phyloP scores from a whole-genome alignment of 2,888 invertebrate genomes.

The Caenorhabditis auriculariae region DNA sequence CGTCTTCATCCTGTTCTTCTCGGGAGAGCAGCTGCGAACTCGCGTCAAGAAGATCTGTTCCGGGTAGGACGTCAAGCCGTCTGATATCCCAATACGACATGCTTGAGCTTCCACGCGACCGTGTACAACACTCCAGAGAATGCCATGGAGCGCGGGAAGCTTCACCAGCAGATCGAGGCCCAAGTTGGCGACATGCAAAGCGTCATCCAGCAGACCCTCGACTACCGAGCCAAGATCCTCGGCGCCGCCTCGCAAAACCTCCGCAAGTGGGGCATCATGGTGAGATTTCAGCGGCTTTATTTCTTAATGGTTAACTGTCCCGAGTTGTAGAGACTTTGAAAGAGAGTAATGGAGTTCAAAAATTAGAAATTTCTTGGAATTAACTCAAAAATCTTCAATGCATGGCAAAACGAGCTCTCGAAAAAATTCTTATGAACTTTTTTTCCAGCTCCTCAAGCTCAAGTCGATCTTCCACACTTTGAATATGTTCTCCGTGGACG shows the following conservation, averaged over 20 bases:
- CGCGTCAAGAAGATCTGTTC: conserved; percentile 97
- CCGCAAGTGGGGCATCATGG: conserved; percentile 93
- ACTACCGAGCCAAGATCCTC: conserved; percentile 92
- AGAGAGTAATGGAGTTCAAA: too few relatives aligned
- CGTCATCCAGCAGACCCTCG: conserved; percentile 91
- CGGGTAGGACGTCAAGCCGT: conserved; percentile 69
- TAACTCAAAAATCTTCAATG: neutral
- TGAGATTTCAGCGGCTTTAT: conserved; percentile 4
- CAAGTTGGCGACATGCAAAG: conserved; percentile 91
- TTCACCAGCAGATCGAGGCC: conserved; percentile 90
- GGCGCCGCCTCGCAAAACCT: conserved; percentile 96
- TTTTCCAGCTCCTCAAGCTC: conserved; percentile 80
- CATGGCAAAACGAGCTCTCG: neutral
- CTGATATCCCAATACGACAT: neutral
- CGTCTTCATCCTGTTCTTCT: conserved; percentile 77
- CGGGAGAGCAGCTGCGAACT: conserved; percentile 94
- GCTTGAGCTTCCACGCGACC: conserved; percentile 80
- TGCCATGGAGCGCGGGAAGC: conserved; percentile 88
- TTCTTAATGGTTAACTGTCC: neutral
- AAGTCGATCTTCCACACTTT: conserved; percentile 97
- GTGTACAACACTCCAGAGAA: conserved; percentile 90
- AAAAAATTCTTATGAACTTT: neutral
- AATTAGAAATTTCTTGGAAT: too few relatives aligned
- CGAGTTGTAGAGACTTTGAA: too few relatives aligned
- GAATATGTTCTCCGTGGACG: conserved; percentile 96